phyloP scores from a whole-genome alignment of 2,113 vertebrate species.

The Notechis scutatus region DNA sequence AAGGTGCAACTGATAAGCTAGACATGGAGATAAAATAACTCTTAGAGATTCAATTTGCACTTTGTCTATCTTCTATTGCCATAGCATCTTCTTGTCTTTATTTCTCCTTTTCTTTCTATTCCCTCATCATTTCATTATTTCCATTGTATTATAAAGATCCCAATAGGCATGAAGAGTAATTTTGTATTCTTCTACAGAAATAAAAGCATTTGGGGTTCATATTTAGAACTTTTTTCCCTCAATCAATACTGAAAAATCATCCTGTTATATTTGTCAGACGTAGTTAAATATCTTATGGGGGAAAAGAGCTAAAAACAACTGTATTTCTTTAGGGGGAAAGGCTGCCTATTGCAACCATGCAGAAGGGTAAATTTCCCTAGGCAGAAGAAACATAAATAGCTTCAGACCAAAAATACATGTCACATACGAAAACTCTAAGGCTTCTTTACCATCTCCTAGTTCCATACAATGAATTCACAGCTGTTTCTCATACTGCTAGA shows the following conservation, averaged over 20 bases:
- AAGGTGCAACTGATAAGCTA: not conserved
- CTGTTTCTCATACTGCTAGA: conserved; percentile 35
- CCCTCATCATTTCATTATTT: not conserved
- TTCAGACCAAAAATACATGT: conserved; percentile 31
- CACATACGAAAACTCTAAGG: conserved; percentile 34
- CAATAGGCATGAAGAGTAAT: not conserved
- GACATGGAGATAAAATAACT: not conserved
- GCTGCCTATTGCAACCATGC: not conserved
- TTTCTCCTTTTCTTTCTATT: not conserved
- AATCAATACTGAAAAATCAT: not conserved
- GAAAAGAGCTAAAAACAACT: conserved; percentile 12
- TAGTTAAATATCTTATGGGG: not conserved
- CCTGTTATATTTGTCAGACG: not conserved
- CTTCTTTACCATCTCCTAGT: conserved; percentile 34
- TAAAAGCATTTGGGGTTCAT: not conserved
- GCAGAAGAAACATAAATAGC: conserved; percentile 14
- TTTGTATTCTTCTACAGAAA: not conserved
- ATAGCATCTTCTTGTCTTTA: not conserved
- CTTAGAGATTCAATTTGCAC: not conserved
- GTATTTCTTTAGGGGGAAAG: conserved; percentile 4
- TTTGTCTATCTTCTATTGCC: not conserved
- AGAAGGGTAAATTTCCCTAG: conserved; percentile 5
- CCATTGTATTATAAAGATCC: not conserved
- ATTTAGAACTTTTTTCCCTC: not conserved
- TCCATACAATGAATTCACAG: conserved; percentile 25